Evolutionary conservation across 2,797 vertebrate species (phyloP), one percentile per base, ranked within the genome.

Genomic region (Bovichtus diacanthus): DNA sequence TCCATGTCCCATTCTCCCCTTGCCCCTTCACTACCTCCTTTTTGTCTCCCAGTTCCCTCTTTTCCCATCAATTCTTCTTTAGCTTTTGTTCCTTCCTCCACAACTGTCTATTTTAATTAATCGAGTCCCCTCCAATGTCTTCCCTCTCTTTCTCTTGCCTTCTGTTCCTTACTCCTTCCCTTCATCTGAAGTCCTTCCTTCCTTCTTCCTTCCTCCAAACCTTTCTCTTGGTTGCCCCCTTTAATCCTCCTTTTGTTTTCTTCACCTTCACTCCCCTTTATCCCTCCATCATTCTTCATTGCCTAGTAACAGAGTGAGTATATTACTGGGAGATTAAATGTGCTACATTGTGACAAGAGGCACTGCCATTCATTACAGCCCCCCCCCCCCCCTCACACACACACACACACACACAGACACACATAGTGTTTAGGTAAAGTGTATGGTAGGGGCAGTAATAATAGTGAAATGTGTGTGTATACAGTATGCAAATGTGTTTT

Each of bases 291-390:
- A 41, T 59, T 73, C 64, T 49, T 73, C 29, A 61, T 55, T 58
- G 62, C 58, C 60, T 61, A 49, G 25, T 38, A n/a, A 73, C 16
- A 47, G n/a, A 75, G 54, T 59, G 56, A 67, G 59, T 85, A 79
- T 74, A 79, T 81, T 63, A 74, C 44, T 38, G 21, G 59, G 67
- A 83, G 63, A 88, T 84, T 78, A 83, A 78, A 82, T 69, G 62
- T 58, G 39, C 23, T 49, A 60, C 75, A 68, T 6, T 50, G 67
- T 55, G 46, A 78, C 50, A 21, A n/a, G n/a, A n/a, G 29, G 4
- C 27, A 19, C 55, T 78, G 61, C 23, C 76, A 70, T 80, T 39
- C 78, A 77, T 68, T 73, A 83, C 63, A n/a, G 9, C n/a, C n/a
- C n/a, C n/a, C n/a, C n/a, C n/a, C n/a, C n/a, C n/a, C n/a, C n/a